Percentiles rank a stretch among this genome's conserved stretches.
Evolutionary conservation across 2,888 invertebrate species (phyloP).

Genomic region (Cheilosia urbana): DNA sequence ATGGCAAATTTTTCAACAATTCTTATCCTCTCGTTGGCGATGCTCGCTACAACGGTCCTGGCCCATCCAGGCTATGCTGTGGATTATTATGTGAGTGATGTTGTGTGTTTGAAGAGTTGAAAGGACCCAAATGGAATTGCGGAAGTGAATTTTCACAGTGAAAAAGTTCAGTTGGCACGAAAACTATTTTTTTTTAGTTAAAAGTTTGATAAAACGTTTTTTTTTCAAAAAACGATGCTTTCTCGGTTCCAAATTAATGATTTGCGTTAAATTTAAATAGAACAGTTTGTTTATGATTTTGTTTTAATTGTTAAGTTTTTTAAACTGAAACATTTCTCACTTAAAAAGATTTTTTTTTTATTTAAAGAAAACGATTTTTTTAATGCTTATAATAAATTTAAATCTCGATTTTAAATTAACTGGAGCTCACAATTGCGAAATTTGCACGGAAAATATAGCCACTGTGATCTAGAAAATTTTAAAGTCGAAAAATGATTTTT

Average conservation of each 20-base stretch:
- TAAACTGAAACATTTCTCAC: no score
- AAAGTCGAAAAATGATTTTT: no score
- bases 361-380: no score
- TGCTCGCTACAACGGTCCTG: slow-evolving; percentile 80
- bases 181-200: slow-evolving; percentile 49
- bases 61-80: slow-evolving; percentile 84
- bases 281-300: no score
- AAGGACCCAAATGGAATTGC: background rate
- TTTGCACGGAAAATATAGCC: no score
- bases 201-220: background rate
- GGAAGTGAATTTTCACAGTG: background rate
- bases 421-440: no score
- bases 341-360: no score
- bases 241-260: background rate
- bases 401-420: no score
- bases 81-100: slow-evolving; percentile 87
- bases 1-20: slow-evolving; percentile 81
- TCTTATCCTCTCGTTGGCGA: slow-evolving; percentile 79
- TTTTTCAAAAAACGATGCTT: background rate
- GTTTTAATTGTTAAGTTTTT: no score
- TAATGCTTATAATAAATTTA: no score
- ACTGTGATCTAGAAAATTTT: no score
- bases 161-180: slow-evolving; percentile 6
- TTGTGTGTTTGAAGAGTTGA: background rate
- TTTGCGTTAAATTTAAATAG: background rate